Base-by-base conservation (phyloP, 1,140 invertebrate species). In the Tetramorium parvispinum region DNA sequence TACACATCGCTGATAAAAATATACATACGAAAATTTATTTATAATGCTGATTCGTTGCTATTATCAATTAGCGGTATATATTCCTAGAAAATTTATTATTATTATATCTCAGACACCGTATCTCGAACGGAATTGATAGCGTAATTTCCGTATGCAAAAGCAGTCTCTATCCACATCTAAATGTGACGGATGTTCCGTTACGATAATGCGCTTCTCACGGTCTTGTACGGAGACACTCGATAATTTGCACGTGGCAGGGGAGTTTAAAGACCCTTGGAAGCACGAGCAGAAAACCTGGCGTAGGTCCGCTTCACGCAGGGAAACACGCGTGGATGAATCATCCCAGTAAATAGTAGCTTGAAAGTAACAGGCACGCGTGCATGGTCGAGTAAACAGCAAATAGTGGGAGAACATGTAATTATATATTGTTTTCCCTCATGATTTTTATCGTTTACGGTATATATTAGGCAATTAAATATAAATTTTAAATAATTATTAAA, bases 191-290 rank as follows among this genome's bases (percentile, higher is more conserved):
- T 81, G 53, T 85, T 46, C 16, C 51, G 10, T 43, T 13, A 32
- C 16, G 83, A 89, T 89, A 86, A 51, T 61, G 66, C 46, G 46
- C 55, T 91, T 87, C 79, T 88, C 88, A 85, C 87, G 88, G 65
- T 86, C 43, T 77, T 68, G 24, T 61, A 75, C 68, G n/a, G 78
- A 86, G 83, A 85, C 37, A 85, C 68, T 43, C 6, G 8, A 46
- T 68, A 53, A 73, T 81, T 75, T 88, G 85, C 89, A 87, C 82
- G 86, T 88, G 89, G 87, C 57, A 59, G 51, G 83, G 37, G 87
- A 92, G 92, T 93, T 93, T 93, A 92, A 91, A 92, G 91, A 92
- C 91, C 92, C 86, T 85, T 85, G 71, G 53, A 88, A 87, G 65
- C 49, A 59, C 40, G 10, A 82, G 11, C 83, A 83, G 70, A 87